Base-by-base conservation (phyloP, 2,888 invertebrate species). In the Glaucopsyche alexis region DNA sequence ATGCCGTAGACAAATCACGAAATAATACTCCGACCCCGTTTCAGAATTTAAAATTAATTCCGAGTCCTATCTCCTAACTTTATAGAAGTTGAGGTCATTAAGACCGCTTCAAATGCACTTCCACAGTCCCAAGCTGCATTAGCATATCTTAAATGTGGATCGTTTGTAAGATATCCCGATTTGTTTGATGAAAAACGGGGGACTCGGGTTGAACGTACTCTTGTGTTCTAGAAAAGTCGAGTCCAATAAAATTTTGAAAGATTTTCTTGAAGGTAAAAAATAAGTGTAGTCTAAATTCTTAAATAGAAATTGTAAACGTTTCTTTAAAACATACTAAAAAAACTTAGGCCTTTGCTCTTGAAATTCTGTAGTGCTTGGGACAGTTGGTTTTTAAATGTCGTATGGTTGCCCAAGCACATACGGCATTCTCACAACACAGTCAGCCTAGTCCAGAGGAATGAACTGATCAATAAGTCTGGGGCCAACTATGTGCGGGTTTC, bases 91-190 rank as follows among this genome's bases (percentile, higher is more conserved):
- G 47, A 49, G 47, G 69, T 69, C 69, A 69, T 69, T 69, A 69
- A 69, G 69, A 69, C 16, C 69, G 69, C 16, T 69, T 47, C 69
- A 69, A 69, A 69, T 69, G 69, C 69, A 69, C 69, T 69, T 69
- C 45, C 69, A 16, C 13, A 29, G 47, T 19, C 69, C 69, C 49
- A 14, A 45, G 45, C 67, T 67, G 69, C 69, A 69, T 69, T 69
- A 69, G 19, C 69, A 69, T 69, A 69, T 69, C 69, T 69, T 69
- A 47, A 69, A 69, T 49, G 69, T 49, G 69, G 67, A 69, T 69
- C 69, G 69, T 69, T 69, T 69, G 69, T 69, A 49, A 49, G 47
- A 47, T 69, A 69, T 47, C 47, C 47, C 69, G 47, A 69, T 69
- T 69, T 69, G 69, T 69, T 67, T 67, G 49, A 69, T 49, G 49